Evolutionary conservation across 2,888 invertebrate genomes (phyloP), one percentile per base, ranked within the genome.

Genomic region (Netelia fuscicornis): DNA sequence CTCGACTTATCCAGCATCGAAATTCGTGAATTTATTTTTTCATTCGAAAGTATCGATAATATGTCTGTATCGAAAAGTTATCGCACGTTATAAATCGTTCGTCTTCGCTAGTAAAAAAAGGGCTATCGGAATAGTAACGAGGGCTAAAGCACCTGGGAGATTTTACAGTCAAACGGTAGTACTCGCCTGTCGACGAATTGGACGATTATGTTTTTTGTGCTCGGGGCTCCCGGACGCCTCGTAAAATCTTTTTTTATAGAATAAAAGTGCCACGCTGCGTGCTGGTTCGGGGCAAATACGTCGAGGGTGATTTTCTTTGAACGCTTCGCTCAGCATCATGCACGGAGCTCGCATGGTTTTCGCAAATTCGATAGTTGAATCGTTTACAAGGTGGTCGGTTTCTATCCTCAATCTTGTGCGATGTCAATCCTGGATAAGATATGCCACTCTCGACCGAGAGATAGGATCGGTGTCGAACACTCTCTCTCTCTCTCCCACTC

Each of bases 171-270:
- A 70, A 74, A 83, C 68, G 72, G 81, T 75, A n/a, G n/a, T 56
- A 72, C 74, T 72, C 78, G 72, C 23, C 54, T 62, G 30, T 76
- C 76, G 83, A 60, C 58, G 67, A 74, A 56, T 52, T n/a, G 68
- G 62, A 62, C 58, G 13, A 30, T 42, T 44, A 13, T 20, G 11
- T 72, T 60, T 72, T 62, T 67, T 23, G 25, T 52, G 25, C 71
- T 65, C 56, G 23, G 42, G 23, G 48, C 62, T 60, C 65, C 58
- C 72, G 82, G 77, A 85, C 80, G 70, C 68, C 78, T 84, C 82
- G 84, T 87, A 84, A 87, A 87, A 85, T 84, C 85, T 67, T 42
- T 80, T 84, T 87, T 87, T 87, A 86, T 86, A 79, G 82, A 85
- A 84, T 85, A 85, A 86, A 81, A 75, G 56, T 20, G 20, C 20